Percentiles rank a stretch among this genome's conserved stretches.
Evolutionary conservation across 2,797 vertebrate genomes (phyloP).

Genomic region (Dendrocincla tyrannina): DNA sequence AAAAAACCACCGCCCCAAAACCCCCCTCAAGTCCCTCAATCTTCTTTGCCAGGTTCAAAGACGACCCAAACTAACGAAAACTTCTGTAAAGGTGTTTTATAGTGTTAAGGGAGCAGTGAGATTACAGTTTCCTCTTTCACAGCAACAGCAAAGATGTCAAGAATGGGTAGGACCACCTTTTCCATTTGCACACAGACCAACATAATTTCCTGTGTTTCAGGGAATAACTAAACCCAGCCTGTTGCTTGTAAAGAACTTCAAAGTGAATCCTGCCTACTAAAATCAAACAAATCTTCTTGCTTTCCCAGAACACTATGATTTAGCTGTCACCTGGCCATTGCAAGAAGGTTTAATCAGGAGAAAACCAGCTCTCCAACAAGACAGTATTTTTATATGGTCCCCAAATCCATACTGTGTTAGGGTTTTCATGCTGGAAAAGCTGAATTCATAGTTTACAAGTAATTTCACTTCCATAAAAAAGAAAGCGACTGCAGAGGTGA

Average conservation of each 20-base stretch:
- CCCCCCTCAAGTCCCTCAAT: fast-evolving
- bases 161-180: not conserved
- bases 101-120: not conserved
- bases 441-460: not conserved
- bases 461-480: not conserved
- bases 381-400: not conserved
- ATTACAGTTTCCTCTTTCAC: not conserved
- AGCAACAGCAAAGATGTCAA: not conserved
- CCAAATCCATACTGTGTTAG: not conserved
- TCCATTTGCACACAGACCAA: not conserved
- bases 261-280: not conserved
- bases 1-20: fast-evolving
- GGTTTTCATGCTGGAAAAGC: not conserved
- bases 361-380: not conserved
- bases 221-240: not conserved
- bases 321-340: not conserved
- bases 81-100: not conserved
- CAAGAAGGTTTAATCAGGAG: not conserved
- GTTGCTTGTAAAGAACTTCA: not conserved
- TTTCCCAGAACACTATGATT: not conserved
- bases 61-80: not conserved
- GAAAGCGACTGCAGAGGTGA: not conserved
- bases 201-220: not conserved
- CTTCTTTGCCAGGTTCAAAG: not conserved
- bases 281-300: not conserved